Evolutionary conservation across 2,888 invertebrate genomes (phyloP).

Genomic region (Malthinus seriepunctatus): DNA sequence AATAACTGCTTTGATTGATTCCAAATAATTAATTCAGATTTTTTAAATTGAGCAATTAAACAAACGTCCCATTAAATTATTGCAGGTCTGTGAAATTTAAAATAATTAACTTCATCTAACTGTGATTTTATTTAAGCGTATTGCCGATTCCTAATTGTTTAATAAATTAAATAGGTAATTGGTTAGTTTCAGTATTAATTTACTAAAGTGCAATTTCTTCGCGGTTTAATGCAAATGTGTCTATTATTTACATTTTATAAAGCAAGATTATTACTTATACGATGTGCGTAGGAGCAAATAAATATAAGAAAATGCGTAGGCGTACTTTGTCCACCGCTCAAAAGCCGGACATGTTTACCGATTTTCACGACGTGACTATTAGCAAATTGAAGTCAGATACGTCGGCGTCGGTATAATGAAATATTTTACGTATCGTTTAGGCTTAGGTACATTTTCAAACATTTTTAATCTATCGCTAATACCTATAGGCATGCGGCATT

Average conservation of each 20-base stretch:
- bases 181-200: constrained; percentile 18
- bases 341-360: constrained; percentile 20
- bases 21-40: no score
- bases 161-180: constrained; percentile 29
- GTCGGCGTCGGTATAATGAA: constrained; percentile 9
- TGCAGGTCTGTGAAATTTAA: constrained; percentile 22
- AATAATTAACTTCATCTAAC: constrained; percentile 22
- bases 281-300: constrained; percentile 24
- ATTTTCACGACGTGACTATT: constrained; percentile 12
- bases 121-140: constrained; percentile 23
- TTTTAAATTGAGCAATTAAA: background rate
- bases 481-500: no score
- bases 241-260: constrained; percentile 25
- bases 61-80: constrained; percentile 21
- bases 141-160: constrained; percentile 26
- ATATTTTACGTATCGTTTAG: constrained; percentile 6
- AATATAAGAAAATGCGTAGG: constrained; percentile 19
- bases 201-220: constrained; percentile 12
- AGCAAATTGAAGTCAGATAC: constrained; percentile 14
- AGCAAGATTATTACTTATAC: constrained; percentile 18
- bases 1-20: no score
- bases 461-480: no score
- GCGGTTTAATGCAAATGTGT: constrained; percentile 24
- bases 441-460: no score
- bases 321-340: constrained; percentile 15